A percentile compares a stretch with the other conserved stretches of the same genome.
These are phyloP conservation scores for Sanderia malayensis DNA, from an alignment of 30 jellyfish, hydroid and myxozoan genomes.

Conservation along the genomic window DNA sequence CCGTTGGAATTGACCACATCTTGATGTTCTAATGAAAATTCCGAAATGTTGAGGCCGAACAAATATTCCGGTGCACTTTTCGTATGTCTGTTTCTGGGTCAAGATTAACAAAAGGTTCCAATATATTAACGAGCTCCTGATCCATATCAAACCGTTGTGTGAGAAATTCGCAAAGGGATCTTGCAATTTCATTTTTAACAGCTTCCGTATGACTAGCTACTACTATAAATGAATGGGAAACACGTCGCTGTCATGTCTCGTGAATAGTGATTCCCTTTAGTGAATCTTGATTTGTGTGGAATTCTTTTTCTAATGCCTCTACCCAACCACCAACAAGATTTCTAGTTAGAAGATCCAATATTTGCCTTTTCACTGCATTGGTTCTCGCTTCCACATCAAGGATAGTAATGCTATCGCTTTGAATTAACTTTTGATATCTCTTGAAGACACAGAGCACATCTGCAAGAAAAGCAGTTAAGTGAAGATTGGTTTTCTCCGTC, in stretches of 20 bases:
- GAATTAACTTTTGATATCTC: slow-evolving; percentile 21
- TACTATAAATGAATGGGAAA: not conserved
- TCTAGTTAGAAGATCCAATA: not conserved
- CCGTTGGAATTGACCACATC: not conserved
- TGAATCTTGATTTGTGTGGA: not conserved
- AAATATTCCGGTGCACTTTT: not conserved
- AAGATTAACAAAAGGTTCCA: not conserved
- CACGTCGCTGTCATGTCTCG: not conserved
- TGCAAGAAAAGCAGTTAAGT: slow-evolving; percentile 12
- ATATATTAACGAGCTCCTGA: not conserved
- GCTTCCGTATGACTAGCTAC: not conserved
- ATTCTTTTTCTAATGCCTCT: not conserved
- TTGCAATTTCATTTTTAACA: not conserved
- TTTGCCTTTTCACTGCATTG: slow-evolving; percentile 4
- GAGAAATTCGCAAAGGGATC: not conserved
- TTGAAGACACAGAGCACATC: slow-evolving; percentile 8
- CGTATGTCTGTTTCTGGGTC: not conserved
- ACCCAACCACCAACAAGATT: slow-evolving; percentile 5
- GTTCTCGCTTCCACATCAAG: slow-evolving; percentile 1
- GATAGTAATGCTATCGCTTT: slow-evolving; percentile 9
- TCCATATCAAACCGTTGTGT: not conserved
- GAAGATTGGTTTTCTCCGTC: slow-evolving; percentile 3
- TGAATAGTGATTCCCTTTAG: not conserved
- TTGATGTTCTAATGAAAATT: not conserved
- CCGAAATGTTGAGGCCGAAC: not conserved